Evolutionary conservation across 2,113 vertebrate species (phyloP).

Genomic region (Dipodomys merriami): DNA sequence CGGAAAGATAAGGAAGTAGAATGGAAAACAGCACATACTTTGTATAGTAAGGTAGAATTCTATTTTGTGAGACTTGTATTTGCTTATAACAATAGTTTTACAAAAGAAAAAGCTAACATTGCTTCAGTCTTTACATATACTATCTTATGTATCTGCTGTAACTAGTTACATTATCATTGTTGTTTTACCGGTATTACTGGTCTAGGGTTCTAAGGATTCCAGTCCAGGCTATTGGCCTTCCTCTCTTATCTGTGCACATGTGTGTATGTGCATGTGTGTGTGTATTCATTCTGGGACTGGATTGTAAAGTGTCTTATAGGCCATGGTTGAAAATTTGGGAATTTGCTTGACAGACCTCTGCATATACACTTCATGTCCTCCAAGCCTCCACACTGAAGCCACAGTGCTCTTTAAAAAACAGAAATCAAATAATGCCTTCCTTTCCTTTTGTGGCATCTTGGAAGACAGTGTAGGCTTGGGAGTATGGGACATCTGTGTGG

Average conservation of each 20-base stretch:
- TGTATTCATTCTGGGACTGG: neutral
- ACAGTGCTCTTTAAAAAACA: neutral
- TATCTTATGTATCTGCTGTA: neutral
- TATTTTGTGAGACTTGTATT: constrained; percentile 10
- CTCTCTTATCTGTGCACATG: neutral
- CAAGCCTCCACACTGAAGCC: neutral
- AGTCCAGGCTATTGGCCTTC: neutral
- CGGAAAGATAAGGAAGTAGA: neutral
- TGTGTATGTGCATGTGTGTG: neutral
- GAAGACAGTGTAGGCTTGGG: neutral
- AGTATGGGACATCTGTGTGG: neutral
- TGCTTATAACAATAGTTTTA: neutral
- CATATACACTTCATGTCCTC: neutral
- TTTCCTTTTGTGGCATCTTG: neutral
- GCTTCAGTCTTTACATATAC: neutral
- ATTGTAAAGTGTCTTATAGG: neutral
- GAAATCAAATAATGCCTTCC: neutral
- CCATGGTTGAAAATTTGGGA: neutral
- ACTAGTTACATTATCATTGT: neutral
- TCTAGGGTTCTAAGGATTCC: neutral
- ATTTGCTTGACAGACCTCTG: neutral
- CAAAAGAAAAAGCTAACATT: neutral
- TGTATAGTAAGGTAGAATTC: neutral
- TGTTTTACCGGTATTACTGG: neutral
- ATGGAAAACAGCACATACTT: neutral